Percentiles rank a stretch among this genome's conserved stretches.
Evolutionary conservation across 2,888 invertebrate genomes (phyloP).

Genomic region (Apocheima hispidaria): DNA sequence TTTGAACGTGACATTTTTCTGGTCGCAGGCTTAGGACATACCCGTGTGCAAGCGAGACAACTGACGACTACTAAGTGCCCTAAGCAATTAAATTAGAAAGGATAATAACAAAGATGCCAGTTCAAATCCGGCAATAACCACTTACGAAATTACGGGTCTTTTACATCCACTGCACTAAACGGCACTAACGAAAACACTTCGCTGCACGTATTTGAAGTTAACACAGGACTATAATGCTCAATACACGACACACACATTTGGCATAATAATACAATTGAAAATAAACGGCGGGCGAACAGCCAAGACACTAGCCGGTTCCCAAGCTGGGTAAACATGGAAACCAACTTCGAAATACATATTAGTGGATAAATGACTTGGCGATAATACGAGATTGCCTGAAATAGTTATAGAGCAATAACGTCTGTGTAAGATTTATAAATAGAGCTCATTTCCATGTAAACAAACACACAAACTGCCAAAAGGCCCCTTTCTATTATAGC

Average conservation of each 20-base stretch:
- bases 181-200: constrained; percentile 17
- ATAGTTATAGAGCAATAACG: background rate
- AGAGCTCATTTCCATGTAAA: constrained; percentile 1
- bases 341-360: constrained; percentile 23
- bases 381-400: constrained; percentile 6
- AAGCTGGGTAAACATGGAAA: constrained; percentile 37
- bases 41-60: no score
- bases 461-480: background rate
- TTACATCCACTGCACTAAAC: constrained; percentile 11
- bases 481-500: no score
- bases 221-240: constrained; percentile 24
- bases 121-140: background rate
- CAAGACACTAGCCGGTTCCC: constrained; percentile 26
- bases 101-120: background rate
- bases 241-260: constrained; percentile 38
- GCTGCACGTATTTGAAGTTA: constrained; percentile 22
- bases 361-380: constrained; percentile 11
- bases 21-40: no score
- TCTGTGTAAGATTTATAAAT: background rate
- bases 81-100: no score
- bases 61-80: no score
- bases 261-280: constrained; percentile 46
- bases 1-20: no score
- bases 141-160: background rate
- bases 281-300: constrained; percentile 43